Evolutionary conservation across 1,140 invertebrate species (phyloP).

Genomic region (Heliconius hewitsoni): DNA sequence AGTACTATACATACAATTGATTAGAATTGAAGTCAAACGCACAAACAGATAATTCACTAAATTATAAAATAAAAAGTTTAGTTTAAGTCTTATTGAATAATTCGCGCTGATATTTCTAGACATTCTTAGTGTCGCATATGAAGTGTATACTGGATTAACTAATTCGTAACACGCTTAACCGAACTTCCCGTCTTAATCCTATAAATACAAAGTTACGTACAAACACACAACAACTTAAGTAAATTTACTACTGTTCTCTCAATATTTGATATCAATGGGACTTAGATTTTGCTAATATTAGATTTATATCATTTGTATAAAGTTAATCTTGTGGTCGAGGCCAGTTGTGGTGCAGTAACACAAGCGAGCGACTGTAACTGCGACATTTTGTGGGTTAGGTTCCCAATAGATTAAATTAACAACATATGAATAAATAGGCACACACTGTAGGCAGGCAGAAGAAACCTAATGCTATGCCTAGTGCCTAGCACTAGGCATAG

Average conservation of each 20-base stretch:
- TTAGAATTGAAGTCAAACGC: too few relatives aligned
- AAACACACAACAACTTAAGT: slow-evolving; percentile 14
- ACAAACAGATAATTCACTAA: too few relatives aligned
- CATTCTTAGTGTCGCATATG: background rate
- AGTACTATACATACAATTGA: too few relatives aligned
- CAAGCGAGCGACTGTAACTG: too few relatives aligned
- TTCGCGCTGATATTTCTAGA: background rate
- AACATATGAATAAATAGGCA: too few relatives aligned
- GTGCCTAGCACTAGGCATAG: too few relatives aligned
- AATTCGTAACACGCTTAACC: slow-evolving; percentile 25
- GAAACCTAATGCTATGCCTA: too few relatives aligned
- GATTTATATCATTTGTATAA: background rate
- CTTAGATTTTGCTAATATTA: slow-evolving; percentile 1
- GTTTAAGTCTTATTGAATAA: background rate
- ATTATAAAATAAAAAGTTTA: background rate
- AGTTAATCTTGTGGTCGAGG: too few relatives aligned
- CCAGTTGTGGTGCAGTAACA: too few relatives aligned
- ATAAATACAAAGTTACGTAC: slow-evolving; percentile 20
- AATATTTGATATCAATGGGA: slow-evolving; percentile 3
- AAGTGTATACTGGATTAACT: slow-evolving; percentile 10
- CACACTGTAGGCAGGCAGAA: too few relatives aligned
- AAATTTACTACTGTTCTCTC: slow-evolving; percentile 10
- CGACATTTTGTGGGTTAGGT: too few relatives aligned
- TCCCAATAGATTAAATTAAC: too few relatives aligned
- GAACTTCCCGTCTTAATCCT: slow-evolving; percentile 28